These are phyloP conservation scores for Nymphalis c-album DNA, from an alignment of 2,888 invertebrate genomes.

Conservation along the genomic window DNA sequence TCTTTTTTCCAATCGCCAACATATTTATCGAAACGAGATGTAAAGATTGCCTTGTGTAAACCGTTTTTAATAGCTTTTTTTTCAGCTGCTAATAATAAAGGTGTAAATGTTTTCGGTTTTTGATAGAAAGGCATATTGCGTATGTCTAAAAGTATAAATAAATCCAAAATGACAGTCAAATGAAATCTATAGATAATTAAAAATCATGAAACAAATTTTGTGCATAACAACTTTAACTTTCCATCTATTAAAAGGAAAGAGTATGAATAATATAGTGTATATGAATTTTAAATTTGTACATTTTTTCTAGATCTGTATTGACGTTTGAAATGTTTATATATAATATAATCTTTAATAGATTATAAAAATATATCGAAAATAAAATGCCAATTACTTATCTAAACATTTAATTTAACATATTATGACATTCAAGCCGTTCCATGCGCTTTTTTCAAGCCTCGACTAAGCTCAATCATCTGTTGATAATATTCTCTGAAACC, in stretches of 20 bases:
- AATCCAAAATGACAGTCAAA: neutral
- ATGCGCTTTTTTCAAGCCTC: conserved; percentile 86
- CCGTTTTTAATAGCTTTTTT: conserved; percentile 79
- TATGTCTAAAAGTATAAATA: neutral
- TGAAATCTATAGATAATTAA: too few species aligned
- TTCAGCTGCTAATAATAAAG: conserved; percentile 61
- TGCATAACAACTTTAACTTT: too few species aligned
- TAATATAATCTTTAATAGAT: too few species aligned
- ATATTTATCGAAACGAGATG: conserved; percentile 76
- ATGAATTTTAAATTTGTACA: too few species aligned
- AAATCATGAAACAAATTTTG: too few species aligned
- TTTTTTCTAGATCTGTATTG: neutral
- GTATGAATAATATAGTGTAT: too few species aligned
- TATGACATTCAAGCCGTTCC: conserved; percentile 65
- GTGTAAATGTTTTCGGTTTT: conserved; percentile 65
- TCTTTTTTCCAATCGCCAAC: conserved; percentile 83
- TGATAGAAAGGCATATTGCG: conserved; percentile 69
- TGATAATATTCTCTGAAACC: conserved; percentile 85
- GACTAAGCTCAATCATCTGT: conserved; percentile 80
- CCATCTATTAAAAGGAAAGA: too few species aligned
- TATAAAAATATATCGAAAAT: conserved; percentile 10
- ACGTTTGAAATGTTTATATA: too few species aligned
- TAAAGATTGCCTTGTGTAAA: conserved; percentile 79
- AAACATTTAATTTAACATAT: conserved; percentile 54
- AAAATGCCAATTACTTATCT: conserved; percentile 47